A percentile compares a stretch with the other conserved stretches of the same genome.
Evolutionary conservation across 2,888 invertebrate species (phyloP).

Genomic region (Stenichneumon culpator): DNA sequence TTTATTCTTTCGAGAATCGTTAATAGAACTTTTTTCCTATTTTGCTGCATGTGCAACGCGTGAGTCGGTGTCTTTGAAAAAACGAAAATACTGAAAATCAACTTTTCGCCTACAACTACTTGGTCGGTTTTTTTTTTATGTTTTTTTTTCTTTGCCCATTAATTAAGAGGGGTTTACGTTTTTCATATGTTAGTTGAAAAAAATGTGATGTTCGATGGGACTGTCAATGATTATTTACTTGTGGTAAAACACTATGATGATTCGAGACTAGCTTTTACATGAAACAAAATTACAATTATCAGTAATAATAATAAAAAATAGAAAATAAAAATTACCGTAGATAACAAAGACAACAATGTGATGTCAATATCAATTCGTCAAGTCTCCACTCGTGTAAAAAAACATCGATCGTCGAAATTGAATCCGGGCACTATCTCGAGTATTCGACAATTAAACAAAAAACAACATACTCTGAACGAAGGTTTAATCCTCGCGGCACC

Average conservation of each 20-base stretch:
- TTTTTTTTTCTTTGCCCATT: constrained; percentile 47
- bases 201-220: constrained; percentile 48
- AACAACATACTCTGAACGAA: constrained; percentile 40
- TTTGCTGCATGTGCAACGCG: constrained; percentile 43
- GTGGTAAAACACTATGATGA: constrained; percentile 48
- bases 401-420: constrained; percentile 41
- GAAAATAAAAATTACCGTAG: constrained; percentile 45
- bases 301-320: constrained; percentile 43
- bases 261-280: constrained; percentile 82
- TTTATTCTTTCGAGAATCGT: constrained; percentile 23
- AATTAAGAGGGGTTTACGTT: constrained; percentile 65
- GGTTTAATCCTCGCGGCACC: constrained; percentile 52
- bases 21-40: constrained; percentile 40
- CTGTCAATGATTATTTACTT: constrained; percentile 32
- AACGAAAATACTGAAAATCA: constrained; percentile 21
- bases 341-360: constrained; percentile 48
- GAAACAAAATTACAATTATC: constrained; percentile 65
- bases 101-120: constrained; percentile 64
- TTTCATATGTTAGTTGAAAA: constrained; percentile 24
- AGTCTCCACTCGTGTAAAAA: constrained; percentile 23
- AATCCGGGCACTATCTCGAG: constrained; percentile 28
- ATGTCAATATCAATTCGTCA: constrained; percentile 66
- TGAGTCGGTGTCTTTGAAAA: constrained; percentile 43
- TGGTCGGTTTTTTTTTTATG: constrained; percentile 66
- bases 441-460: constrained; percentile 41